Conservation (phyloP, 2,797 vertebrate species). For the Buphagus erythrorhynchus region DNA sequence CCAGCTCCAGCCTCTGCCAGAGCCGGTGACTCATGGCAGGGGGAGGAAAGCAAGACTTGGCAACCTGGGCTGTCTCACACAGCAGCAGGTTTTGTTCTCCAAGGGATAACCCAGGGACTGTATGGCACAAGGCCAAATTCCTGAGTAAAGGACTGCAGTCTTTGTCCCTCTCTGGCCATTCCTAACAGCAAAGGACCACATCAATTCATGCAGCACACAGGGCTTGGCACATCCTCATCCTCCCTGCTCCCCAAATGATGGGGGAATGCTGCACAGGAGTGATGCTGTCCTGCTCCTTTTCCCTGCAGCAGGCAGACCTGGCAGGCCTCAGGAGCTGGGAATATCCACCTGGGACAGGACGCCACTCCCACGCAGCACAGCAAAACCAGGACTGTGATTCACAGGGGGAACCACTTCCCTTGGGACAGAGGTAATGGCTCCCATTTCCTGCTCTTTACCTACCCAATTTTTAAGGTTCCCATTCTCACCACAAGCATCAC, state of each 20-base stretch:
- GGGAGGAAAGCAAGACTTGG: neutral
- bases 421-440: conserved; percentile 56
- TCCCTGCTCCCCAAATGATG: neutral
- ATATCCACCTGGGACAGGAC: neutral
- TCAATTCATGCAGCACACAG: neutral
- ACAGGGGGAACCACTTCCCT: conserved; percentile 60
- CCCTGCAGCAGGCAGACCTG: neutral
- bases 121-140: neutral
- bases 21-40: neutral
- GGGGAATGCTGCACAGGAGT: neutral
- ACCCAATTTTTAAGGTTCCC: conserved; percentile 41
- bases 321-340: neutral
- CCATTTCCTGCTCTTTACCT: conserved; percentile 58
- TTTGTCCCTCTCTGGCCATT: neutral
- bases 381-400: conserved; percentile 54
- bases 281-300: neutral
- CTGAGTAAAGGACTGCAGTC: neutral
- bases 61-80: conserved; percentile 15
- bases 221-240: neutral
- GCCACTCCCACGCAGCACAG: neutral
- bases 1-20: conserved; percentile 7
- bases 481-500: conserved; percentile 40
- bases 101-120: neutral
- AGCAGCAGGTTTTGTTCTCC: conserved; percentile 32
- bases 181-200: neutral